Percentiles rank a stretch among this genome's conserved stretches.
Conservation (phyloP, 23 tunicate genomes). For the Ascidia mentula region DNA sequence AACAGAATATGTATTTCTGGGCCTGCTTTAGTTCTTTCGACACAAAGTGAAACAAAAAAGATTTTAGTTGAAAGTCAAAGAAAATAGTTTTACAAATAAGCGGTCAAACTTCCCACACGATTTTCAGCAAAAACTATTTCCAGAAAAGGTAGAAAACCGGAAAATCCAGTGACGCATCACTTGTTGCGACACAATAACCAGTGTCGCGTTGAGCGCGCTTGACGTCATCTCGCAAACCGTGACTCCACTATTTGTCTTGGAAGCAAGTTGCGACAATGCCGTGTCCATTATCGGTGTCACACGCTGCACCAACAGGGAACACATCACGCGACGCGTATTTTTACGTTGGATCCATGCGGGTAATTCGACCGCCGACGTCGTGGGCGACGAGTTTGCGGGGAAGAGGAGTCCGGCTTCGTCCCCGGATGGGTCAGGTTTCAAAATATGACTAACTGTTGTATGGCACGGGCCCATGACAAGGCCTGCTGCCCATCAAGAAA, state of each 20-base stretch:
- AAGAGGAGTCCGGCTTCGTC: neutral
- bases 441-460: neutral
- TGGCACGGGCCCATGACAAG: neutral
- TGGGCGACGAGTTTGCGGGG: neutral
- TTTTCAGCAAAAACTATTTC: no score
- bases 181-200: no score
- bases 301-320: neutral
- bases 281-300: neutral
- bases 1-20: no score
- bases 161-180: no score
- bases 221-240: slow-evolving; percentile 2
- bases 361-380: no score
- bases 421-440: neutral
- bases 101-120: no score
- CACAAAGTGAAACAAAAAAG: no score
- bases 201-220: neutral
- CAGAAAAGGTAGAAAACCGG: neutral
- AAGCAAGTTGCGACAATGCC: neutral
- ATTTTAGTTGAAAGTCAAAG: no score
- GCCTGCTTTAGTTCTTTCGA: no score
- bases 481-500: neutral
- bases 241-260: neutral
- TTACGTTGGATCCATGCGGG: no score
- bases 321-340: neutral
- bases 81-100: no score